Conservation (phyloP, 2,797 vertebrate species). For the Pyrocephalus nanus region DNA sequence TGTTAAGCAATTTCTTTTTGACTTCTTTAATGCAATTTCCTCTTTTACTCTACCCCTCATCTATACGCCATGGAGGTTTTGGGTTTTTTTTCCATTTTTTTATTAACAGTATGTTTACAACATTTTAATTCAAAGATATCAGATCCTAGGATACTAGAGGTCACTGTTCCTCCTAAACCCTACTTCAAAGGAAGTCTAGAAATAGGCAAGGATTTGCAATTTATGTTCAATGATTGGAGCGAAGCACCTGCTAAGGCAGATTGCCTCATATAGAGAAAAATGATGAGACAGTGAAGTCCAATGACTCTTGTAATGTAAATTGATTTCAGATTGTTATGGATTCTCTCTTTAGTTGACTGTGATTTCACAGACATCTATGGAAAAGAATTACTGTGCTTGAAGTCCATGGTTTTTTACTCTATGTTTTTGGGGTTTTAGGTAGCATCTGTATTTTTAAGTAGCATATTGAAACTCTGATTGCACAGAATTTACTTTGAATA, state of each 20-base stretch:
- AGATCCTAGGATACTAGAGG: background rate
- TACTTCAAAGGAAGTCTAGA: constrained; percentile 17
- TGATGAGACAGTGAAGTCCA: background rate
- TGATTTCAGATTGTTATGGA: constrained; percentile 62
- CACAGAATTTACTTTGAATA: constrained; percentile 20
- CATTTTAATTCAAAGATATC: constrained; percentile 3
- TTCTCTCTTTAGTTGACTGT: background rate
- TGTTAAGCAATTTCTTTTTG: background rate
- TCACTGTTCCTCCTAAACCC: constrained; percentile 17
- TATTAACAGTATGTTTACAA: background rate
- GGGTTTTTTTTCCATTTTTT: background rate
- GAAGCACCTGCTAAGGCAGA: constrained; percentile 30
- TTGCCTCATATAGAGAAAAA: constrained; percentile 6
- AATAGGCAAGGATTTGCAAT: constrained; percentile 54
- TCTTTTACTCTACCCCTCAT: background rate
- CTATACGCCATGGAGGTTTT: background rate
- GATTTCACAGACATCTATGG: constrained; percentile 17
- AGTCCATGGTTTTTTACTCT: background rate
- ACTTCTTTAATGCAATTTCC: background rate
- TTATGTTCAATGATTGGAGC: constrained; percentile 46
- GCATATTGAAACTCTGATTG: background rate
- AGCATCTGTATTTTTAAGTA: background rate
- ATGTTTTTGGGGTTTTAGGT: background rate
- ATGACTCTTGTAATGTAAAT: constrained; percentile 52
- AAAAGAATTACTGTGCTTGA: constrained; percentile 14